Percentiles rank a stretch among this genome's conserved stretches.
Conservation (phyloP, 2,113 vertebrate species). For the Ophthalmolycus amberensis region DNA sequence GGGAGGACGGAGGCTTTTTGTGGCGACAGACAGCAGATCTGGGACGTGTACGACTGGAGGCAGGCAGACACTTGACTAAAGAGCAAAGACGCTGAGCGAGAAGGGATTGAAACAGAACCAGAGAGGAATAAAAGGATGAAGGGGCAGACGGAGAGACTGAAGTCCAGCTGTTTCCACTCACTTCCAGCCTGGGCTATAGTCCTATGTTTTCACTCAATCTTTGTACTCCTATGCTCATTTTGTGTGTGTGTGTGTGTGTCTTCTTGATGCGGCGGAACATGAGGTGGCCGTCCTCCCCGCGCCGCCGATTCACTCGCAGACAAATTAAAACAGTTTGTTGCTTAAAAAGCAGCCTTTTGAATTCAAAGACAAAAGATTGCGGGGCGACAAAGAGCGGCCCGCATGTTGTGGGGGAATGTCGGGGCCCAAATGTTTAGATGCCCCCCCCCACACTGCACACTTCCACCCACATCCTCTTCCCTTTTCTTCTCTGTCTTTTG, state of each 20-base stretch:
- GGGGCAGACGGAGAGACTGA: conserved; percentile 22
- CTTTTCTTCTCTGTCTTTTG: conserved; percentile 49
- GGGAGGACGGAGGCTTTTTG: conserved; percentile 28
- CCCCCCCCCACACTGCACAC: conserved; percentile 31
- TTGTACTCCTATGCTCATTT: neutral
- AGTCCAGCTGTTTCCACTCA: conserved; percentile 57
- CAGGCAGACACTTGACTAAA: conserved; percentile 40
- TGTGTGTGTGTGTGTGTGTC: neutral
- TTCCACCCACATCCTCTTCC: conserved; percentile 37
- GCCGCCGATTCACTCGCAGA: conserved; percentile 25
- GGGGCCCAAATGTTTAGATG: conserved; percentile 58
- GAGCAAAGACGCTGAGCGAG: conserved; percentile 41
- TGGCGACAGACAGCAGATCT: conserved; percentile 22
- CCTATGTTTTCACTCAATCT: conserved; percentile 1
- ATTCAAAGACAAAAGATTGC: conserved; percentile 76
- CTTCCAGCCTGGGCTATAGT: neutral
- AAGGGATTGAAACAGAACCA: conserved; percentile 28
- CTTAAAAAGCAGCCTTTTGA: conserved; percentile 77
- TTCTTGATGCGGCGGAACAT: neutral
- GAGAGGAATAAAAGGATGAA: conserved; percentile 46
- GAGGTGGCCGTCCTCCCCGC: neutral
- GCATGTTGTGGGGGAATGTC: conserved; percentile 40
- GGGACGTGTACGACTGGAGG: conserved; percentile 12
- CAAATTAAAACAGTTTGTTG: conserved; percentile 75
- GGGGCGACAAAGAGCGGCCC: conserved; percentile 61